phyloP scores from a whole-genome alignment of 2,888 invertebrate species.

The Watsonalla cultraria region DNA sequence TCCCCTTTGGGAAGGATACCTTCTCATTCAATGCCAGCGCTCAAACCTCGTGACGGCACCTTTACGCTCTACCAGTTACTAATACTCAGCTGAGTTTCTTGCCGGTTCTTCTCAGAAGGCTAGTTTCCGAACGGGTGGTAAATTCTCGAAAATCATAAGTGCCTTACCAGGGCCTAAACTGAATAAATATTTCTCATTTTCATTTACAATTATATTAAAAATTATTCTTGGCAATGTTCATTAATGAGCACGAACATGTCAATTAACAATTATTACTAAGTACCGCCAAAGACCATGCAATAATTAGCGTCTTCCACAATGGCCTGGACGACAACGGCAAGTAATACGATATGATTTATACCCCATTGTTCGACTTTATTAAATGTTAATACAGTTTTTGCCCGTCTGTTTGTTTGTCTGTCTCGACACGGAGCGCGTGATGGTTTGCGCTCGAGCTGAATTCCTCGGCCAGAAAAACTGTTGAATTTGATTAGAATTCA shows the following conservation, averaged over 20 bases:
- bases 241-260: neutral
- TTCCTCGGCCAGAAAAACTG: neutral
- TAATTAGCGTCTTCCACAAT: slow-evolving; percentile 11
- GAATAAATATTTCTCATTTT: too few species aligned
- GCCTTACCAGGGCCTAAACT: too few species aligned
- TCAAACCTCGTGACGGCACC: too few species aligned
- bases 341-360: slow-evolving; percentile 21
- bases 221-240: neutral
- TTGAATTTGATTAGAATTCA: neutral
- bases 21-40: too few species aligned
- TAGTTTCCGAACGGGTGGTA: too few species aligned
- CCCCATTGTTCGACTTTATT: slow-evolving; percentile 23
- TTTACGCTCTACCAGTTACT: too few species aligned
- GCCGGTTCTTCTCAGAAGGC: too few species aligned
- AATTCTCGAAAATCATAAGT: too few species aligned
- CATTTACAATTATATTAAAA: too few species aligned
- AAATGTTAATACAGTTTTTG: slow-evolving; percentile 16
- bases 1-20: too few species aligned
- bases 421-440: slow-evolving; percentile 29
- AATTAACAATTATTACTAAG: neutral
- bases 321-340: slow-evolving; percentile 11
- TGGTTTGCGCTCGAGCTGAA: slow-evolving; percentile 20
- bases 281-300: neutral
- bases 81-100: too few species aligned
- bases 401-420: slow-evolving; percentile 8